These are phyloP conservation scores for Amphibalanus amphitrite DNA, from an alignment of 1,140 invertebrate species.

Conservation along the genomic window DNA sequence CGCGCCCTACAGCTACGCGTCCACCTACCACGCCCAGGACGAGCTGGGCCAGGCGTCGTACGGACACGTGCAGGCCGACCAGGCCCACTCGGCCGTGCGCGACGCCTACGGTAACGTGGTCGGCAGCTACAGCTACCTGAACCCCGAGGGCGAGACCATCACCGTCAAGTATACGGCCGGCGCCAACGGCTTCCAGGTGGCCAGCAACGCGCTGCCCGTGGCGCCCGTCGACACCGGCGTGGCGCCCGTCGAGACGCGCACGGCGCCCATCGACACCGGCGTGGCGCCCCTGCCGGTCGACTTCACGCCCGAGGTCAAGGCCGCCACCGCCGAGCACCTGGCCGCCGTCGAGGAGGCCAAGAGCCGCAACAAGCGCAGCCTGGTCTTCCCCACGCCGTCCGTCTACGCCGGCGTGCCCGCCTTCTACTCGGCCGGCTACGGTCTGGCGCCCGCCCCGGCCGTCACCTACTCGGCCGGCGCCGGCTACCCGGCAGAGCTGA, in stretches of 20 bases:
- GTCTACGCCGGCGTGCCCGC: neutral
- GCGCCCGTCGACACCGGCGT: constrained; percentile 10
- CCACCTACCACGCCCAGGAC: constrained; percentile 40
- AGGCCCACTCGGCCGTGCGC: constrained; percentile 12
- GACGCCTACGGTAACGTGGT: constrained; percentile 9
- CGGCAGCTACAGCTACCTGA: constrained; percentile 10
- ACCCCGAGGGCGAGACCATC: constrained; percentile 9
- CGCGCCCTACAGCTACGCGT: constrained; percentile 11
- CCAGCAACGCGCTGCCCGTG: constrained; percentile 11
- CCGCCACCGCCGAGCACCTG: constrained; percentile 12
- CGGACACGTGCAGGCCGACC: constrained; percentile 15
- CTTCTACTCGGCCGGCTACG: neutral
- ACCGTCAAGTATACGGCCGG: constrained; percentile 11
- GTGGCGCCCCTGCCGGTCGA: constrained; percentile 8
- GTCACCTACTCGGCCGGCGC: constrained; percentile 19
- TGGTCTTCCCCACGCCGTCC: neutral
- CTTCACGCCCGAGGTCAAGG: constrained; percentile 10
- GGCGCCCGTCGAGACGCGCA: constrained; percentile 17
- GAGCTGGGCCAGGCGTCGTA: constrained; percentile 21
- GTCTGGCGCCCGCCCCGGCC: constrained; percentile 9
- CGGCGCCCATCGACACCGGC: constrained; percentile 16
- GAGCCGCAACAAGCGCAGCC: neutral
- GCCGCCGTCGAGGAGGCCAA: constrained; percentile 12
- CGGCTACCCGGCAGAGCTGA: constrained; percentile 25
- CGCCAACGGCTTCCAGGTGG: constrained; percentile 13